Percentiles rank a stretch among this genome's conserved stretches.
phyloP scores from a whole-genome alignment of 1,140 invertebrate species.

The Rhynchophorus ferrugineus region DNA sequence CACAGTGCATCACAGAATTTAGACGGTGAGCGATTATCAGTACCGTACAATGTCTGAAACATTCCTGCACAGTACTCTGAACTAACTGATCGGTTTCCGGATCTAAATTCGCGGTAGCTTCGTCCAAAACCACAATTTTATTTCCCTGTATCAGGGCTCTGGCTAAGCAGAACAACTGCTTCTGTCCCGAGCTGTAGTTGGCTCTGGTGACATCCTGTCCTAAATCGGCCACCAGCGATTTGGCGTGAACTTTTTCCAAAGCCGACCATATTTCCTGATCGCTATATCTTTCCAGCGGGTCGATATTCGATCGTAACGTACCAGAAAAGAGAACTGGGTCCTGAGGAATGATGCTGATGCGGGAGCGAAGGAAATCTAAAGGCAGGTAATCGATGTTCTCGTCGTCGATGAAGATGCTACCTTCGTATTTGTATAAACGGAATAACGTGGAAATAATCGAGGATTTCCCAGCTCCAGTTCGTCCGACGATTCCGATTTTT shows the following conservation, averaged over 20 bases:
- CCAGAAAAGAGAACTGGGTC: constrained; percentile 64
- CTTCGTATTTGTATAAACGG: constrained; percentile 47
- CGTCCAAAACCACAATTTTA: constrained; percentile 71
- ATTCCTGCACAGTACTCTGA: constrained; percentile 57
- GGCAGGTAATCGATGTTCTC: constrained; percentile 52
- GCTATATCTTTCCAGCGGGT: constrained; percentile 45
- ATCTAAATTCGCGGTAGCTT: constrained; percentile 64
- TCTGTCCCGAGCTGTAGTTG: constrained; percentile 69
- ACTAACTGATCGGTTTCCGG: constrained; percentile 61
- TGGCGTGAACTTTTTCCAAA: constrained; percentile 36
- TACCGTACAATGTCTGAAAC: constrained; percentile 66
- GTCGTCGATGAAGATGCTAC: constrained; percentile 51
- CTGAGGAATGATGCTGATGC: constrained; percentile 63
- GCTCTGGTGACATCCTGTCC: constrained; percentile 49
- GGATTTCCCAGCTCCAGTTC: constrained; percentile 78
- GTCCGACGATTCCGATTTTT: constrained; percentile 69
- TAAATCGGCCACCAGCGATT: constrained; percentile 26
- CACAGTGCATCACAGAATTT: constrained; percentile 75
- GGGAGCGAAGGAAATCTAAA: constrained; percentile 58
- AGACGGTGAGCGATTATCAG: constrained; percentile 76
- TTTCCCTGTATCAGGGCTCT: constrained; percentile 65
- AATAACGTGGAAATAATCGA: constrained; percentile 69
- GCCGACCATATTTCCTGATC: constrained; percentile 41
- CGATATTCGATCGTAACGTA: constrained; percentile 47
- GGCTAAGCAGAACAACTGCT: constrained; percentile 71